These are phyloP conservation scores for Umimayanthus kanabou DNA, from an alignment of 92 coral and sea anemone genomes.

Conservation along the genomic window DNA sequence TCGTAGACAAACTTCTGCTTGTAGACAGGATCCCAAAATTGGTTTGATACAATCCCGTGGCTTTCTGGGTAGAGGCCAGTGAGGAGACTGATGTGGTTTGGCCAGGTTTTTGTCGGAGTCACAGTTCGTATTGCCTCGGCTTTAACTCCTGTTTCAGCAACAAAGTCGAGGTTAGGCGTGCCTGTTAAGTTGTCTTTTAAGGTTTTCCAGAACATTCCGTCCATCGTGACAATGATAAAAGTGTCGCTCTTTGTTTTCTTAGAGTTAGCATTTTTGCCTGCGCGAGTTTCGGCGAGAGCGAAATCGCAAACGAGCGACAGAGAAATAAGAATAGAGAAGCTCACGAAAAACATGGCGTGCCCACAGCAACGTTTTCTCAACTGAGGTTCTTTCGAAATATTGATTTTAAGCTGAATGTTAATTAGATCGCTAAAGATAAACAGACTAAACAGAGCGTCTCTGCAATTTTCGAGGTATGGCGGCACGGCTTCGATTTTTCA, in stretches of 20 bases:
- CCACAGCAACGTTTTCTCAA: neutral
- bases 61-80: constrained; percentile 94
- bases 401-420: no score
- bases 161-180: constrained; percentile 69
- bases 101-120: constrained; percentile 87
- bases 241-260: constrained; percentile 12
- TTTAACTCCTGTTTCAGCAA: constrained; percentile 71
- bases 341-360: neutral
- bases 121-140: constrained; percentile 70
- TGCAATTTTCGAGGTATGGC: no score
- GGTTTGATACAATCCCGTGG: constrained; percentile 83
- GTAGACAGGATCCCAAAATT: constrained; percentile 86
- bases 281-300: neutral
- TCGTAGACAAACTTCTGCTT: constrained; percentile 62
- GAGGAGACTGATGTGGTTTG: constrained; percentile 78
- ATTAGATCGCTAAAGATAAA: no score
- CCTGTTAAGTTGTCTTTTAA: constrained; percentile 53
- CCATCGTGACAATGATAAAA: constrained; percentile 77
- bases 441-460: no score
- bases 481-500: no score
- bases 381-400: no score
- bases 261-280: neutral
- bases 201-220: constrained; percentile 90
- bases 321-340: neutral
- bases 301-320: neutral